These are phyloP conservation scores for Gymnothorax reevesii DNA, from an alignment of 2,797 vertebrate genomes.

Conservation along the genomic window DNA sequence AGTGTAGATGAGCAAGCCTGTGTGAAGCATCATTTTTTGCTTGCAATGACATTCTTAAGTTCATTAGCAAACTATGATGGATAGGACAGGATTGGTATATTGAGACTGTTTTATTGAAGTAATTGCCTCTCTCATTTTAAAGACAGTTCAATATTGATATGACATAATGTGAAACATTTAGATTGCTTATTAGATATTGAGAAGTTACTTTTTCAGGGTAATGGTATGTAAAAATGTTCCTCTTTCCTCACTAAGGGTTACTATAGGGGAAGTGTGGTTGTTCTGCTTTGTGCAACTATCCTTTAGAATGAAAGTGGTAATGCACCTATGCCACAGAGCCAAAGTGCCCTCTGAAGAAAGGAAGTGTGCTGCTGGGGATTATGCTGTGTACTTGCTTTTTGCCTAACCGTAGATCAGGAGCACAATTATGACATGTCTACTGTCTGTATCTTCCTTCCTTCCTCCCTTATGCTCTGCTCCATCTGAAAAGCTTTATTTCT, in stretches of 20 bases:
- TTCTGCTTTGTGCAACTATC: not conserved
- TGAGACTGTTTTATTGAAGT: not conserved
- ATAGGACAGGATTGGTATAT: not conserved
- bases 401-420: not conserved
- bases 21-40: not conserved
- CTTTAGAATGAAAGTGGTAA: no score
- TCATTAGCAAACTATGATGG: not conserved
- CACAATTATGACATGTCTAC: not conserved
- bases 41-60: not conserved
- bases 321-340: not conserved
- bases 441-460: not conserved
- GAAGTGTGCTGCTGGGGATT: not conserved
- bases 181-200: not conserved
- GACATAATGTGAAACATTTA: not conserved
- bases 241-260: no score
- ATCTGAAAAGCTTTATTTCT: slow-evolving; percentile 6
- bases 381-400: not conserved
- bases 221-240: no score
- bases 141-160: not conserved
- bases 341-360: not conserved
- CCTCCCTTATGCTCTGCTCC: not conserved
- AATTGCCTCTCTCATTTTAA: not conserved
- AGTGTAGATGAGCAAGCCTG: not conserved
- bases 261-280: not conserved
- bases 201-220: not conserved